Evolutionary conservation across 2,113 vertebrate genomes (phyloP), one percentile per base, ranked within the genome.

Genomic region (Bubalus kerabau): DNA sequence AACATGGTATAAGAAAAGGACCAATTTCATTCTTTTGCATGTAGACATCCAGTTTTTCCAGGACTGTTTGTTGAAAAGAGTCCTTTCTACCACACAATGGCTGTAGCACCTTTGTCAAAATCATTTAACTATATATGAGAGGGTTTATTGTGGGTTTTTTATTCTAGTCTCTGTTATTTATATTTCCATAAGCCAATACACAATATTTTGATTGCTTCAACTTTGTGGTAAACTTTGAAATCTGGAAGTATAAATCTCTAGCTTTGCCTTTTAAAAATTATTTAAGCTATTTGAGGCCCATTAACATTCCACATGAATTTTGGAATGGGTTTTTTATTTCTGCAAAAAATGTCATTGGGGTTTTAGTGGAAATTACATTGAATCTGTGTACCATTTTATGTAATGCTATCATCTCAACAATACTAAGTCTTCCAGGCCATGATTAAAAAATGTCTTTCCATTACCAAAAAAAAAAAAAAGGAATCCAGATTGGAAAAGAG

Each of bases 1-100:
- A 71, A 71, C 0, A 0, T 12, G 1, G n/a, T 71, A 40, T 71
- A 40, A 23, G n/a, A 71, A 36, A 71, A 71, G 5, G 67, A 36
- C n/a, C 67, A 71, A 71, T 23, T 71, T 71, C 19, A 71, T 71
- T 71, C 9, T 21, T 71, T 23, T 71, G n/a, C 67, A 71, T 1
- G 1, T 40, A 71, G n/a, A 71, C 17, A 23, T 40, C 19, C 19
- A 40, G 10, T 71, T 71, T 71, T 23, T 40, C n/a, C 4, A 71
- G 67, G 19, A 40, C 4, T 2, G 3, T 71, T 71, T 71, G 19
- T 71, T 71, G 67, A 23, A 67, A 67, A 71, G 67, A 71, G n/a
- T 71, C n/a, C 19, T 6, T 40, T 40, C 67, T 71, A 71, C n/a
- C 67, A 23, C 19, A 3, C 64, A 71, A 71, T 21, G 32, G 4